Evolutionary conservation across 2,888 invertebrate species (phyloP).

Genomic region (Lysandra coridon): DNA sequence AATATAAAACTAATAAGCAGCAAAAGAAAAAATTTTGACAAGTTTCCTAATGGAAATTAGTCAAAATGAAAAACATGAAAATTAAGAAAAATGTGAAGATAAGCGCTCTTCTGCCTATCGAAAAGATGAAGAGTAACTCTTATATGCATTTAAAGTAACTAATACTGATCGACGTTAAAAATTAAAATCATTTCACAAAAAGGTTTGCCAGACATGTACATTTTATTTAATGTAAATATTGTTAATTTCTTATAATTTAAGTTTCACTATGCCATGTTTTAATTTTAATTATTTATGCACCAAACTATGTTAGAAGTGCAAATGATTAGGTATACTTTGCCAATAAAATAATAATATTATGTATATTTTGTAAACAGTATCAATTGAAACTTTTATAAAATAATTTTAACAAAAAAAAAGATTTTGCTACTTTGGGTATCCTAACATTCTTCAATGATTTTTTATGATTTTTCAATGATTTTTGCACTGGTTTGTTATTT

Average conservation of each 20-base stretch:
- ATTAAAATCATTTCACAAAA: background rate
- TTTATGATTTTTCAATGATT: background rate
- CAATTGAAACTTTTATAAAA: background rate
- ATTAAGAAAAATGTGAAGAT: background rate
- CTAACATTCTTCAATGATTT: background rate
- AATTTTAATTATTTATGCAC: conserved; percentile 30
- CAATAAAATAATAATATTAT: background rate
- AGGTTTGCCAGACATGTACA: conserved; percentile 9
- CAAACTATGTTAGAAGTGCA: background rate
- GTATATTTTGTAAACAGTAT: background rate
- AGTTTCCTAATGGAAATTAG: background rate
- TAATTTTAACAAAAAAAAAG: background rate
- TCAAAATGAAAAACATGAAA: background rate
- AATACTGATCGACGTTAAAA: background rate
- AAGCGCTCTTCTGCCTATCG: background rate
- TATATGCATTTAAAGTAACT: background rate
- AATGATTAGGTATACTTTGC: background rate
- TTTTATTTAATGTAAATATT: conserved; percentile 64
- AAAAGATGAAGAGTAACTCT: too few relatives aligned
- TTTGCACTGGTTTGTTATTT: background rate
- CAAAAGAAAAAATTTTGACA: background rate
- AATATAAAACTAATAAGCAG: background rate
- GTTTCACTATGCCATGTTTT: conserved; percentile 39
- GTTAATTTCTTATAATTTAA: conserved; percentile 52
- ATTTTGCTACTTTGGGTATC: background rate